A percentile compares a stretch with the other conserved stretches of the same genome.
These are phyloP conservation scores for Eulithis prunata DNA, from an alignment of 2,888 invertebrate species.

Conservation along the genomic window DNA sequence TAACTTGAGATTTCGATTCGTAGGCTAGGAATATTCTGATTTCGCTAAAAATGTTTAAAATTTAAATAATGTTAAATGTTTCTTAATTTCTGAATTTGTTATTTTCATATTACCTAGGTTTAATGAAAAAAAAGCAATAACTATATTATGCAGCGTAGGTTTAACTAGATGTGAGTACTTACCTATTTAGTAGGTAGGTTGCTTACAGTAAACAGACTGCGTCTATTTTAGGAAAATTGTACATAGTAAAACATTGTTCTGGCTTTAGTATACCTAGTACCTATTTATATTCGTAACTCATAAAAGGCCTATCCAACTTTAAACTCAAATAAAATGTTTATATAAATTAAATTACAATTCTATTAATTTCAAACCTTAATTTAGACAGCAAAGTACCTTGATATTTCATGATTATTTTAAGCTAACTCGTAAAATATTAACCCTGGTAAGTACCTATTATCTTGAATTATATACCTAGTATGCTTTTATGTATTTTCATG, in stretches of 20 bases:
- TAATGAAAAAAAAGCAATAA: slow-evolving; percentile 19
- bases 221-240: slow-evolving; percentile 35
- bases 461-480: not conserved
- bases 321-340: slow-evolving; percentile 59
- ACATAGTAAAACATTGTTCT: slow-evolving; percentile 35
- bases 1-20: slow-evolving; percentile 6
- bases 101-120: slow-evolving; percentile 1
- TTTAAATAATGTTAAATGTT: not conserved
- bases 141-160: slow-evolving; percentile 1
- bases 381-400: not conserved
- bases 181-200: not conserved
- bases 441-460: not conserved
- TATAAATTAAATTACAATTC: slow-evolving; percentile 40
- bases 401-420: no score
- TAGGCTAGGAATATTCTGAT: slow-evolving; percentile 3
- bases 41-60: not conserved
- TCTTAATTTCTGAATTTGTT: not conserved
- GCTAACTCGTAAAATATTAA: no score
- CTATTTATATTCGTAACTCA: slow-evolving; percentile 38
- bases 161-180: not conserved
- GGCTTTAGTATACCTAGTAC: slow-evolving; percentile 43
- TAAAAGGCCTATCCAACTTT: slow-evolving; percentile 62
- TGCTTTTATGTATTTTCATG: slow-evolving; percentile 23
- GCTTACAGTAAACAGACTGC: not conserved
- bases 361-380: slow-evolving; percentile 34